Evolutionary conservation across 2,113 vertebrate species (phyloP), one percentile per base, ranked within the genome.

Genomic region (Hyla sarda): DNA sequence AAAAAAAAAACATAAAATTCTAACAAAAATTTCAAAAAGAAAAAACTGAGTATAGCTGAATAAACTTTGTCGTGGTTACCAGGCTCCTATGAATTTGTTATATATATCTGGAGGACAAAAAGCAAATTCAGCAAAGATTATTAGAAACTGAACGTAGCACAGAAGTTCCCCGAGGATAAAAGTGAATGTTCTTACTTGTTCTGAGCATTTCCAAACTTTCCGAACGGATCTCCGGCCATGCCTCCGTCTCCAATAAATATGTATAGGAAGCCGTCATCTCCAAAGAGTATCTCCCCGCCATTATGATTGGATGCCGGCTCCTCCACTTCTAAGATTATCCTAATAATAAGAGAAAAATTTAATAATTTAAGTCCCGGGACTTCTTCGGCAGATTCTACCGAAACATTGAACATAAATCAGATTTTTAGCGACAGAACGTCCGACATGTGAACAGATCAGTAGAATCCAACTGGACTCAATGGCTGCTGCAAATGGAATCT

Each of bases 241-340:
- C 98, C 98, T 17, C 98, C 98, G 1, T 99, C 98, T 48, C 98
- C 98, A 21, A 97, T 99, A 89, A 99, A 99, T 90, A 99, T 95
- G 89, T 99, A 99, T 88, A 99, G 94, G 90, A 96, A 98, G 0
- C 94, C 97, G 2, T 99, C 98, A 47, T 97, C 93, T 65, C 95
- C 97, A 56, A 99, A 99, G 16, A 99, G 95, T 81, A 99, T 88
- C 90, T 98, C 95, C 30, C 98, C 98, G 82, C 98, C 98, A 0
- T 99, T 99, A 88, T 99, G 98, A 92, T 99, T 99, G 0, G 98
- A 97, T 30, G 98, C 98, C 0, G 98, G 98, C 88, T 99, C 98
- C 84, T 98, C 96, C 0, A 99, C 94, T 91, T 99, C 98, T 90
- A 99, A 91, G 88, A 99, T 97, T 34, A 98, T 94, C 89, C 98